Base-by-base conservation (phyloP, 1,140 invertebrate species). In the Triops longicaudatus region DNA sequence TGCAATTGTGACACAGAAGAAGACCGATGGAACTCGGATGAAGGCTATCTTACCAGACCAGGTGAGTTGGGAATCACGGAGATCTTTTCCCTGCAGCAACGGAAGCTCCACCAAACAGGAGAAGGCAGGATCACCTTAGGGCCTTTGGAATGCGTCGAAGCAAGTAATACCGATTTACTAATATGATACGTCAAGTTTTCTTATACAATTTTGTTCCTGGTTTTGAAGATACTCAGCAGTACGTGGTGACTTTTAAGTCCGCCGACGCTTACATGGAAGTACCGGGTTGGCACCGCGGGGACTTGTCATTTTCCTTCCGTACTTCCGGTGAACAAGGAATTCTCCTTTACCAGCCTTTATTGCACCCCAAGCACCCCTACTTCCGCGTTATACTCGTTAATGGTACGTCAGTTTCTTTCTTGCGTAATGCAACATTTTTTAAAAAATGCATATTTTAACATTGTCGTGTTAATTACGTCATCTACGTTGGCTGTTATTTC, bases 191-290 rank as follows among this genome's bases (percentile, higher is more conserved):
- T 63, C 4, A 5, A 26, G 26, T 22, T 44, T 26, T 26, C n/a
- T 27, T 71, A n/a, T 76, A 3, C 43, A 44, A 31, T 72, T 72
- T 22, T 28, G 22, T 26, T 43, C n/a, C n/a, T 37, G 27, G 26
- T 76, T 42, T 85, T 86, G 78, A 81, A 95, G 93, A 95, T 83
- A 96, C 93, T 1, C 93, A 96, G 83, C 89, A 93, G 80, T 95
- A 95, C 83, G 93, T 95, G 0, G 93, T 97, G 1, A 97, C 95
- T 5, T 96, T 97, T 81, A 96, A 93, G 74, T 95, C 93, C 10
- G 93, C 91, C 41, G 92, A 94, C 80, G 96, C 94, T 0, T 97
- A 94, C 81, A 92, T 97, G 76, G 92, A 94, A 86, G 92, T 96
- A 4, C 93, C 93, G 10, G 93, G 94, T 0, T 97, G 95, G 95